Evolutionary conservation across 2,797 vertebrate genomes (phyloP).

Genomic region (Phoeniculus purpureus): DNA sequence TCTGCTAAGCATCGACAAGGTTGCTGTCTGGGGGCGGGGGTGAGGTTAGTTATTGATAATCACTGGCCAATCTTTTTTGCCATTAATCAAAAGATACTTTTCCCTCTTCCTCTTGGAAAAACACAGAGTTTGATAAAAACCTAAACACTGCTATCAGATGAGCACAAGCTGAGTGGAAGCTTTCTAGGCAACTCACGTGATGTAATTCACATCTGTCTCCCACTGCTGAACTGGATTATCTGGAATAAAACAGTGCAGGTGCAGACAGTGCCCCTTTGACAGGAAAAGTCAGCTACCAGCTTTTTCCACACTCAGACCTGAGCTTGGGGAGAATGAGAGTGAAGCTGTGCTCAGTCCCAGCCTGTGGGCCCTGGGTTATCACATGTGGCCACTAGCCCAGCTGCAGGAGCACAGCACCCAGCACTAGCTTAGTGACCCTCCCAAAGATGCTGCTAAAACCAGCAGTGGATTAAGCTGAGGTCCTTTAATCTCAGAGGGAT

Average conservation of each 20-base stretch:
- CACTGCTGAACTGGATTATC: background rate
- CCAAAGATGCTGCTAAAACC: background rate
- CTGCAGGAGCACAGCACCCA: background rate
- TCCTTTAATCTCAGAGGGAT: background rate
- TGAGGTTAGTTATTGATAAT: background rate
- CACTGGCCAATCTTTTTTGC: background rate
- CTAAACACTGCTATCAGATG: background rate
- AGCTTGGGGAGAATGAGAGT: accelerated
- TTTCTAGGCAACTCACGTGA: background rate
- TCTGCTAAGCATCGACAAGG: background rate
- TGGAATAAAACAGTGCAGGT: background rate
- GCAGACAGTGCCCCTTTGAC: too few relatives aligned
- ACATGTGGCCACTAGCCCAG: too few relatives aligned
- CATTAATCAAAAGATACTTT: background rate
- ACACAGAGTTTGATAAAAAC: background rate
- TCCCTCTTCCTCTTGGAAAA: background rate
- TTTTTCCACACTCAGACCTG: background rate
- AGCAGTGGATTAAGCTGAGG: background rate
- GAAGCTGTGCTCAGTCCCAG: background rate
- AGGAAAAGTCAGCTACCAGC: background rate
- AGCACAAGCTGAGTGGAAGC: background rate
- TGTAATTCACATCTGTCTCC: background rate
- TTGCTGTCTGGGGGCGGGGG: background rate
- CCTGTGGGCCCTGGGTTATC: too few relatives aligned
- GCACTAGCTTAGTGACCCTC: accelerated